phyloP scores from a whole-genome alignment of 2,113 vertebrate genomes.

The Gorilla gorilla region DNA sequence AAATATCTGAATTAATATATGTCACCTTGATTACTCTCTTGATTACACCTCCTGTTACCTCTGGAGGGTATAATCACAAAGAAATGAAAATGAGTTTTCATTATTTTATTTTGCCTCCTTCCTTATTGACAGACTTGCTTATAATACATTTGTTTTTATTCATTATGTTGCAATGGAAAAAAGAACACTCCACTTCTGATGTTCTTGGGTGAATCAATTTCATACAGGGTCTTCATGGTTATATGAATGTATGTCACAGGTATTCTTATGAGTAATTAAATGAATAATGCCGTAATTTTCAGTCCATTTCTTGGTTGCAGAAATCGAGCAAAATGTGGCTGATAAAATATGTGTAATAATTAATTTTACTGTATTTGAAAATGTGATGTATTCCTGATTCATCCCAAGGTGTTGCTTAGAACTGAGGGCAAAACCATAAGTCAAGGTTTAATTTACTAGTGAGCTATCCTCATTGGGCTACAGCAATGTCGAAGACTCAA shows the following conservation, averaged over 20 bases:
- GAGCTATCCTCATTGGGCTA: not conserved
- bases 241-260: not conserved
- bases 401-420: not conserved
- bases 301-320: not conserved
- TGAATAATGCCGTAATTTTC: not conserved
- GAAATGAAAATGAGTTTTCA: not conserved
- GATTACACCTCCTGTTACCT: not conserved
- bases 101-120: not conserved
- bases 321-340: not conserved
- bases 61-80: not conserved
- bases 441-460: constrained; percentile 42
- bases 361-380: not conserved
- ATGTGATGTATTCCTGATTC: not conserved
- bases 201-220: not conserved
- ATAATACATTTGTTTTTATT: not conserved
- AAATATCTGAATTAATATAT: not conserved
- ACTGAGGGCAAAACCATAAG: constrained; percentile 2
- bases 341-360: constrained; percentile 23
- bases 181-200: not conserved
- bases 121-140: not conserved
- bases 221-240: not conserved
- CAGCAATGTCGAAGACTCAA: not conserved
- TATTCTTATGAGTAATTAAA: constrained; percentile 3
- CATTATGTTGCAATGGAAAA: not conserved
- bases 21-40: not conserved